Evolutionary conservation across 2,888 invertebrate species (phyloP), one percentile per base, ranked within the genome.

Genomic region (Tethea ocularis): DNA sequence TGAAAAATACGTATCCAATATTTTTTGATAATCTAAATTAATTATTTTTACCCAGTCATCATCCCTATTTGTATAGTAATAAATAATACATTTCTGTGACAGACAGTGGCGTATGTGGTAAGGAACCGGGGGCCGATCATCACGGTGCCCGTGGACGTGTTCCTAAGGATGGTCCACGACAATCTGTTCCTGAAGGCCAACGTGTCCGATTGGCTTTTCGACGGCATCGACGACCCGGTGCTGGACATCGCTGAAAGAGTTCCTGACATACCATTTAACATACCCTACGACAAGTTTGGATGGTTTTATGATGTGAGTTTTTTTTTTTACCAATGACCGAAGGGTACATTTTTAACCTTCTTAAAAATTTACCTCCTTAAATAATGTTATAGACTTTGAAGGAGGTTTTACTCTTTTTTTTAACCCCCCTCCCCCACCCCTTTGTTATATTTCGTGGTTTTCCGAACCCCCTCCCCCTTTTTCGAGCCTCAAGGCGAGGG

Each of bases 221-320:
- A 97, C 63, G 98, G 98, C 2, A 98, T 96, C 74, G 90, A 96
- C 0, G 98, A 98, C 80, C 88, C 93, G 0, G 76, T 97, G 11
- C 87, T 98, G 52, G 80, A 94, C 68, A 70, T 96, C 63, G 93
- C 94, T 51, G 59, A 88, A 51, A 82, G 93, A 71, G 68, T 96
- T 60, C 91, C 92, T 46, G 84, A 95, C 67, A 75, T 95, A 24
- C 84, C 94, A 0, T 62, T 94, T 13, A 67, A 88, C 1, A 94
- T 97, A 69, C 97, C 97, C 0, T 96, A 94, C 72, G 95, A 94
- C 36, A 96, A 94, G 75, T 98, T 98, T 84, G 98, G 96, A 11
- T 97, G 98, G 97, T 97, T 98, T 81, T 96, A 95, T 78, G 88
- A 87, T 58, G 97, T 97, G 83, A 94, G 95, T 93, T 10, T 13